Evolutionary conservation across 2,797 vertebrate genomes (phyloP).

Genomic region (Harpagifer antarcticus): DNA sequence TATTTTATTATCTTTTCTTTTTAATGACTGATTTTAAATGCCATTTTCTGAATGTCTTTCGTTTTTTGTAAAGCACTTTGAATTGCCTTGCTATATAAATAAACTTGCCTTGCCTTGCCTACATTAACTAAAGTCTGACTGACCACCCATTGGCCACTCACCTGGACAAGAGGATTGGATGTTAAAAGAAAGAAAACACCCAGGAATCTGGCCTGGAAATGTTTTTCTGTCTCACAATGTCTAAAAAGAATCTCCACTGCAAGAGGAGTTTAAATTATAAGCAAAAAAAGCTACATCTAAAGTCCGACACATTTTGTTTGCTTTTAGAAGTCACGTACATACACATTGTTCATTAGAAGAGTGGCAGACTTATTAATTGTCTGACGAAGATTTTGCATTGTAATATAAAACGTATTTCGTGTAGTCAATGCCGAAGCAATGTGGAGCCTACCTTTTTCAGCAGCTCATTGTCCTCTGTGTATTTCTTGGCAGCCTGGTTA

Average conservation of each 20-base stretch:
- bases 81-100: no score
- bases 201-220: background rate
- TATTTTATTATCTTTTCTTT: no score
- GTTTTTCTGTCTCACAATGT: background rate
- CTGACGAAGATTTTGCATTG: background rate
- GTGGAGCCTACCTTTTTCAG: constrained; percentile 86
- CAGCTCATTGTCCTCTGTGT: constrained; percentile 90
- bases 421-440: background rate
- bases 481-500: constrained; percentile 88
- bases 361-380: background rate
- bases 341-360: no score
- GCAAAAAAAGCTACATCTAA: background rate
- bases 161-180: background rate
- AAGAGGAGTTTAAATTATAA: background rate
- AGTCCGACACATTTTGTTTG: background rate
- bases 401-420: background rate
- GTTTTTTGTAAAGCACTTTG: no score
- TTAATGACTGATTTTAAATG: no score
- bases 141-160: background rate
- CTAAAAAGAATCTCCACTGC: background rate
- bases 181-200: background rate
- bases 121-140: background rate
- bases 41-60: no score
- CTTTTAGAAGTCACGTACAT: background rate
- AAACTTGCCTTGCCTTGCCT: no score